Base-by-base conservation (phyloP, 1,140 invertebrate genomes). In the Subanguina moxae region DNA sequence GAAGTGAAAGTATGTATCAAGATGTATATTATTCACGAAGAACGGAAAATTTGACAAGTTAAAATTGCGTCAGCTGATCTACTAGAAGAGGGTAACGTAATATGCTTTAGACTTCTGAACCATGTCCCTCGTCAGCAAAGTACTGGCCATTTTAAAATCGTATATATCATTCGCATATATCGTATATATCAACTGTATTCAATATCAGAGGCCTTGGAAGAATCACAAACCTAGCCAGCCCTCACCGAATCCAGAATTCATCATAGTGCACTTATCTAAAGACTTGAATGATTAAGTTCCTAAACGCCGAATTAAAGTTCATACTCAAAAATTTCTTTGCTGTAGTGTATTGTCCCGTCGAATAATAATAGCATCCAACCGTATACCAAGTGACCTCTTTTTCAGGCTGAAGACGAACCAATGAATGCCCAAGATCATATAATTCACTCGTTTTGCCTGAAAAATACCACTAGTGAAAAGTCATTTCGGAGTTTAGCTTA, bases 301-400 rank as follows among this genome's bases (percentile, higher is more conserved):
- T 21, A 66, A 21, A 52, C 3, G 8, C 15, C 3, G n/a, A 52
- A 7, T 52, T n/a, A n/a, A 52, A 7, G 56, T 38, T 72, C 72
- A 13, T 48, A 80, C 77, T 67, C 25, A 78, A 59, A 66, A 77
- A 78, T 25, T 71, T 74, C 43, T 78, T 78, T 1, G 77, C 77
- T 23, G 58, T 68, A 1, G 62, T 52, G 42, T 62, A 76, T 19
- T 80, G 75, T 15, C 67, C 67, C 11, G 71, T 63, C 15, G 75
- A 43, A 56, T 75, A 75, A 30, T 77, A 78, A 52, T 78, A 78
- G 57, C 75, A 77, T 15, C 73, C 77, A 23, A 78, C 72, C 0
- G 73, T 70, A 38, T 38, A 38, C 32, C 52, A 56, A 28, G 59
- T 57, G 21, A 21, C 21, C 45, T 77, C 75, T 23, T 64, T 62